Percentiles rank a stretch among this genome's conserved stretches.
phyloP scores from a whole-genome alignment of 2,113 vertebrate species.

The Boleophthalmus pectinirostris region DNA sequence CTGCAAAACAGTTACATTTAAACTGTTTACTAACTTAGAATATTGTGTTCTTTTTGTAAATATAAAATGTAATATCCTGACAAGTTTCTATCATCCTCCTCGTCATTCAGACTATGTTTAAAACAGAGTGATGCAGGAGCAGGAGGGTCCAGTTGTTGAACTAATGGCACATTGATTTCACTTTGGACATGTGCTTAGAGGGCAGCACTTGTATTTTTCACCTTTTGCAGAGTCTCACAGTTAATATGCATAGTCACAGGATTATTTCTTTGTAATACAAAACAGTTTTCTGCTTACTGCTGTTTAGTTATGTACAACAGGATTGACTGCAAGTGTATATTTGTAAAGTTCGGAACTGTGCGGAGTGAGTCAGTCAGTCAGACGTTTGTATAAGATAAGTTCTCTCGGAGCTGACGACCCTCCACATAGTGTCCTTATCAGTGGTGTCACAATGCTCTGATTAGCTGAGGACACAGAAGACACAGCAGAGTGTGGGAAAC shows the following conservation, averaged over 20 bases:
- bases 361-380: neutral
- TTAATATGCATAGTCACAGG: neutral
- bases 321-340: neutral
- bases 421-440: slow-evolving; percentile 50
- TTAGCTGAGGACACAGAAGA: slow-evolving; percentile 34
- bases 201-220: slow-evolving; percentile 1
- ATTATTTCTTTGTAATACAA: neutral
- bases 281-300: neutral
- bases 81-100: neutral
- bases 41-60: neutral
- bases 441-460: slow-evolving; percentile 27
- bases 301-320: neutral
- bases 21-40: neutral
- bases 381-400: slow-evolving; percentile 27
- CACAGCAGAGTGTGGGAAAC: slow-evolving; percentile 38
- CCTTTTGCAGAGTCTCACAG: neutral
- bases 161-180: slow-evolving; percentile 34
- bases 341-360: slow-evolving; percentile 13
- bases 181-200: neutral
- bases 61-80: neutral
- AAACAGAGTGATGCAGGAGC: neutral
- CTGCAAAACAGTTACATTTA: slow-evolving; percentile 55
- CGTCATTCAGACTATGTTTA: neutral
- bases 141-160: neutral
- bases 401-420: slow-evolving; percentile 28